Conservation (phyloP, 1,140 invertebrate genomes). For the Ostrea denselamellosa region DNA sequence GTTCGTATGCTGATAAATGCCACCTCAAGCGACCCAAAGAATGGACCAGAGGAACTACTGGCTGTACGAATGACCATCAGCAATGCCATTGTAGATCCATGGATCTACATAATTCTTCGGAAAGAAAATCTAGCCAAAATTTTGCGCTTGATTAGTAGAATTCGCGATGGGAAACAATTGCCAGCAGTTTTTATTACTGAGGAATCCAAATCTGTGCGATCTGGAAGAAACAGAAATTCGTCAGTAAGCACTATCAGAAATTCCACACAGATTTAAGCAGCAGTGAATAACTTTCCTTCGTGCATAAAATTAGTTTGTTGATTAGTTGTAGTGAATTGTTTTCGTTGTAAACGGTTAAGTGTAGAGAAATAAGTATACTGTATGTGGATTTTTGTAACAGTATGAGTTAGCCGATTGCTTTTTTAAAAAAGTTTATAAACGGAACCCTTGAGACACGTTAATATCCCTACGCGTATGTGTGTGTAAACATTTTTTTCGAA, state of each 20-base stretch:
- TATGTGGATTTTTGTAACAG: too few species aligned
- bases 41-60: constrained; percentile 11
- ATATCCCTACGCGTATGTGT: too few species aligned
- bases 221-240: not conserved
- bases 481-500: too few species aligned
- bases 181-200: not conserved
- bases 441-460: too few species aligned
- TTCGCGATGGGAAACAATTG: not conserved
- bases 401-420: too few species aligned
- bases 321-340: too few species aligned
- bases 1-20: constrained; percentile 35
- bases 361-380: too few species aligned
- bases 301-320: too few species aligned
- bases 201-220: not conserved
- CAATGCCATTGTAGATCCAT: constrained; percentile 33
- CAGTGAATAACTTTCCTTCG: not conserved
- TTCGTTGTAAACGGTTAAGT: too few species aligned
- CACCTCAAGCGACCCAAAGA: not conserved
- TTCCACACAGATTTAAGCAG: not conserved
- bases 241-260: not conserved
- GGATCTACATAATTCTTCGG: constrained; percentile 18
- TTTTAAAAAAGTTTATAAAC: too few species aligned
- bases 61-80: constrained; percentile 27
- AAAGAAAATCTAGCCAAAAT: constrained; percentile 24
- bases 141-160: not conserved